These are phyloP conservation scores for Agrypnia vestita DNA, from an alignment of 1,140 invertebrate genomes.

Conservation along the genomic window DNA sequence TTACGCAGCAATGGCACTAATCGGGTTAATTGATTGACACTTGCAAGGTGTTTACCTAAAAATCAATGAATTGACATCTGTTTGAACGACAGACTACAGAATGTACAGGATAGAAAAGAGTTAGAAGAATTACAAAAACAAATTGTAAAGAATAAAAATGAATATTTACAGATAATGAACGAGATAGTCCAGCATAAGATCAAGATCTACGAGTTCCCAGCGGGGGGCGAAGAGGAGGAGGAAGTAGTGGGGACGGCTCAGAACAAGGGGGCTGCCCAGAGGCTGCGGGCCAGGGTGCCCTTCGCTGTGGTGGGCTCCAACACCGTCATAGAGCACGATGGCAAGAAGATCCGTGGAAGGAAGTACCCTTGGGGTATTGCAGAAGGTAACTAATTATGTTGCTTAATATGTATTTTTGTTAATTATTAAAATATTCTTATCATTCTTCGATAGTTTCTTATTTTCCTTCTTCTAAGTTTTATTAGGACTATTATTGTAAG, in stretches of 20 bases:
- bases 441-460: no score
- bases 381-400: slow-evolving; percentile 77
- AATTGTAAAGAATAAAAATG: neutral
- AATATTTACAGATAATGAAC: slow-evolving; percentile 86
- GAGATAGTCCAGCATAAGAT: slow-evolving; percentile 98
- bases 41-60: no score
- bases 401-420: no score
- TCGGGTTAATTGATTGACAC: no score
- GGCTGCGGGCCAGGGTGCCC: slow-evolving; percentile 89
- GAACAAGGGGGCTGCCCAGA: slow-evolving; percentile 77
- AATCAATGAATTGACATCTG: no score
- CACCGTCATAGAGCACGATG: slow-evolving; percentile 91
- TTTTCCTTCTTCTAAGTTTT: no score
- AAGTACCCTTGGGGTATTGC: slow-evolving; percentile 99
- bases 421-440: no score
- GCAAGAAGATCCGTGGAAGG: slow-evolving; percentile 89
- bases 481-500: no score
- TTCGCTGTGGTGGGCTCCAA: slow-evolving; percentile 99
- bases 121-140: neutral
- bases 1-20: no score
- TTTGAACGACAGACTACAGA: no score
- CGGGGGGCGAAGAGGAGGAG: slow-evolving; percentile 81
- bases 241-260: slow-evolving; percentile 68
- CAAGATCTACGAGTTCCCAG: slow-evolving; percentile 99
- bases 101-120: neutral